phyloP scores from a whole-genome alignment of 1,140 invertebrate species.

The Drosophila micromelanica region DNA sequence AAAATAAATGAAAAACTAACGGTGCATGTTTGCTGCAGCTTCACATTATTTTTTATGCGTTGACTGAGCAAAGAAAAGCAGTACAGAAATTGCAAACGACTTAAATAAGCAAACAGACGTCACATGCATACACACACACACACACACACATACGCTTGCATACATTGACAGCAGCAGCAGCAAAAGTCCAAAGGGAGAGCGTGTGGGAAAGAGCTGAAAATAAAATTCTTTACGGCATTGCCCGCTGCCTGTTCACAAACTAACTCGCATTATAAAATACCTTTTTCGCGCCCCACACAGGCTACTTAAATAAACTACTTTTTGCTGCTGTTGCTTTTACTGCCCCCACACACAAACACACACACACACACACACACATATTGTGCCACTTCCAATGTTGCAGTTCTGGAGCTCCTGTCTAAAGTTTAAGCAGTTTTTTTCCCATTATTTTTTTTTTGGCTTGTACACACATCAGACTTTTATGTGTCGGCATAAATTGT shows the following conservation, averaged over 20 bases:
- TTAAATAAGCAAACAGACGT: slow-evolving; percentile 76
- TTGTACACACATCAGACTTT: slow-evolving; percentile 39
- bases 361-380: neutral
- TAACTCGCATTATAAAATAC: slow-evolving; percentile 45
- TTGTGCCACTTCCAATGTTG: slow-evolving; percentile 26
- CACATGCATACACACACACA: slow-evolving; percentile 8
- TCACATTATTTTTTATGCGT: slow-evolving; percentile 77
- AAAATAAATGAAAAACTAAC: slow-evolving; percentile 13
- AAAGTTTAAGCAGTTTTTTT: slow-evolving; percentile 37
- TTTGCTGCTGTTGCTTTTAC: slow-evolving; percentile 55
- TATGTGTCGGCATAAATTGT: slow-evolving; percentile 67
- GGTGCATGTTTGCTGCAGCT: slow-evolving; percentile 51
- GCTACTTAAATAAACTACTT: slow-evolving; percentile 80
- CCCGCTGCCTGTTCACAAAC: slow-evolving; percentile 10
- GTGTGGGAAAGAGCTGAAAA: neutral
- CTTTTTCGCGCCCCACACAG: slow-evolving; percentile 48
- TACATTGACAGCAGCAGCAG: slow-evolving; percentile 33
- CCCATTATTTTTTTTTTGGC: slow-evolving; percentile 16
- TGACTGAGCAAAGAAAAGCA: slow-evolving; percentile 73
- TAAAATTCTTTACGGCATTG: slow-evolving; percentile 57
- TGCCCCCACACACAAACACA: neutral
- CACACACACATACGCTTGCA: slow-evolving; percentile 11
- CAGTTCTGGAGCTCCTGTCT: slow-evolving; percentile 29
- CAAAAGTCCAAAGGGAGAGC: slow-evolving; percentile 15
- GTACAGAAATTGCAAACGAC: slow-evolving; percentile 78